Evolutionary conservation across 2,797 vertebrate species (phyloP).

Genomic region (Aulostomus chinensis): DNA sequence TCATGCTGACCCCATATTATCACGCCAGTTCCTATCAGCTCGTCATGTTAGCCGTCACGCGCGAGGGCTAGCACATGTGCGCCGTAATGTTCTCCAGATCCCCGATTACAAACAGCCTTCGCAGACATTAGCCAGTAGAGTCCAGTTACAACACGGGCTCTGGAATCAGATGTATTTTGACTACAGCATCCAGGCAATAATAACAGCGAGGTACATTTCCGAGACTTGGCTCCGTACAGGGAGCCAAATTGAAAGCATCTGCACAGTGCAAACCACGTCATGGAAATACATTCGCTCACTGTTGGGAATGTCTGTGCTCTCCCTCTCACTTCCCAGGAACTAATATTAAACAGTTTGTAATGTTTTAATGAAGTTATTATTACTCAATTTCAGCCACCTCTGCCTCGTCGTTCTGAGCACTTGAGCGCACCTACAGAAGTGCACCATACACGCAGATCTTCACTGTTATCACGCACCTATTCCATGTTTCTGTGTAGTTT

Average conservation of each 20-base stretch:
- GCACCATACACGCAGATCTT: no score
- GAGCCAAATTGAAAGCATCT: conserved; percentile 74
- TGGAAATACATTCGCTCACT: conserved; percentile 61
- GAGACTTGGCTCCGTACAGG: conserved; percentile 50
- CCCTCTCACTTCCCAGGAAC: background rate
- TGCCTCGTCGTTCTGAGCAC: no score
- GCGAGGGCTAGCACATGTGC: conserved; percentile 44
- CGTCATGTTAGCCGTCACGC: conserved; percentile 40
- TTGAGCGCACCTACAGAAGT: no score
- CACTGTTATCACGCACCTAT: no score
- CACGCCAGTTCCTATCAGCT: conserved; percentile 22
- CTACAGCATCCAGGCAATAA: conserved; percentile 61
- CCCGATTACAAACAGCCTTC: conserved; percentile 54
- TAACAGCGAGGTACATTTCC: conserved; percentile 67
- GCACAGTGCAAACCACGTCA: conserved; percentile 56
- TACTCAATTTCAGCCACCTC: no score
- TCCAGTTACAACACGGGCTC: conserved; percentile 47
- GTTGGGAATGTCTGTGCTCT: conserved; percentile 42
- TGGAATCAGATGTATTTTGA: conserved; percentile 63
- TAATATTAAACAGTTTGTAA: no score
- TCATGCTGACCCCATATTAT: conserved; percentile 15
- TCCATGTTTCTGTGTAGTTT: no score
- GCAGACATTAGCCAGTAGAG: conserved; percentile 24
- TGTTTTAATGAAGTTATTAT: no score
- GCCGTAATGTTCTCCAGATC: conserved; percentile 22